Base-by-base conservation (phyloP, 2,113 vertebrate genomes). In the Apteryx mantelli region DNA sequence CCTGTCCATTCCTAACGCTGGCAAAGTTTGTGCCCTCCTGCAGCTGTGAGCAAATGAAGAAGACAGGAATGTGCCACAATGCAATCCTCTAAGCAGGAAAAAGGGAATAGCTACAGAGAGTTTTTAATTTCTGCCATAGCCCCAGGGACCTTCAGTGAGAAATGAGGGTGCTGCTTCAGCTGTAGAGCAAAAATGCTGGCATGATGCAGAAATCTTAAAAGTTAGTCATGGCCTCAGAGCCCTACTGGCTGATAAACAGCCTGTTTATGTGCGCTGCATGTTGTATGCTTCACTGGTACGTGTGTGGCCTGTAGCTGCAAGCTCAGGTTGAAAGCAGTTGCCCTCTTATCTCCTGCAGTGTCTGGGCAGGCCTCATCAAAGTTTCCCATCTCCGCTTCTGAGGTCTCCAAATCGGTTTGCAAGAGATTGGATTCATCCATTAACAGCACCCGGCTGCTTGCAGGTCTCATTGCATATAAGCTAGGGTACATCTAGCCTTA, bases 71-170 rank as follows among this genome's bases (percentile, higher is more conserved):
- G 5, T 16, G 7, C n/a, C n/a, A 11, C 30, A 28, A 25, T 28
- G 22, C n/a, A 78, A 7, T 18, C 69, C 20, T 73, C 53, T 26
- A 30, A 79, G 42, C 58, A 60, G 46, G 60, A 34, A 46, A 55
- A 77, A 74, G 21, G 36, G 15, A 9, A 52, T 16, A 38, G 25
- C 19, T 36, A 36, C 38, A 32, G 26, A 75, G 20, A 83, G 55
- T 13, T 30, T 82, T 71, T 55, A 28, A 73, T 28, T 82, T 86
- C 44, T 80, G 24, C 24, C 0, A 0, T 30, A 79, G 34, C 8
- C 10, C 4, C 0, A 0, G 1, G 16, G 34, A 46, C 18, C 22
- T 82, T 34, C 42, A 38, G 3, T 52, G 40, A 4, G 38, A 74
- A 88, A 36, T 21, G 21, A 70, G 30, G 36, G 36, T 69, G 21